Evolutionary conservation across 23 tunicate species (phyloP), one percentile per base, ranked within the genome.

Genomic region (Styela clava): DNA sequence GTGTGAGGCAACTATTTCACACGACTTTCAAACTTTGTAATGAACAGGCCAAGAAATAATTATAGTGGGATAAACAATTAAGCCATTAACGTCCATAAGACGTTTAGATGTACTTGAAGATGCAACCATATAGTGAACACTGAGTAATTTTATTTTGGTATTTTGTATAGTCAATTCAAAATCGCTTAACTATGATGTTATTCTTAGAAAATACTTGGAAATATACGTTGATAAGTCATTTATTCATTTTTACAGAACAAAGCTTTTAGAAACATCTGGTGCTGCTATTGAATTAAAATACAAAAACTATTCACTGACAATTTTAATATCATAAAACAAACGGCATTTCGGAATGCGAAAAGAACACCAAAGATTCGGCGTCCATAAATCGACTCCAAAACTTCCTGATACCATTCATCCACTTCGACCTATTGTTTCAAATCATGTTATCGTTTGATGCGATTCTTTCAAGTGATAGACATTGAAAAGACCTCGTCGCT

Each of bases 381-480:
- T 71, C 77, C 29, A 34, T 16, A 21, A 29, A 71, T 19, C 77
- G 77, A 35, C 24, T 34, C 16, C 31, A 68, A 68, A 16, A 31
- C 16, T 68, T 12, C 56, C 56, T 44, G 16, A 31, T 22, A 28
- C 77, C 37, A 12, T 71, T 71, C 35, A 71, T 71, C 77, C 16
- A 34, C 77, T 71, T 71, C 34, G 34, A 33, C 34, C 77, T 28
- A 71, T 71, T 71, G 77, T 71, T 71, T 71, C 35, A 44, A 44
- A 34, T 71, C 77, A 30, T 71, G 77, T 71, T 71, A 19, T 35
- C 77, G 77, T 71, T 71, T 71, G 77, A 71, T 71, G 77, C 77
- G 77, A 26, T 32, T 71, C 77, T 71, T 71, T 71, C 35, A 27
- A n/a, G 9, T 44, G 3, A 34, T 32, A 3, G 37, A 35, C 35